These are phyloP conservation scores for Criorhina ranunculi DNA, from an alignment of 2,888 invertebrate genomes.

Conservation along the genomic window DNA sequence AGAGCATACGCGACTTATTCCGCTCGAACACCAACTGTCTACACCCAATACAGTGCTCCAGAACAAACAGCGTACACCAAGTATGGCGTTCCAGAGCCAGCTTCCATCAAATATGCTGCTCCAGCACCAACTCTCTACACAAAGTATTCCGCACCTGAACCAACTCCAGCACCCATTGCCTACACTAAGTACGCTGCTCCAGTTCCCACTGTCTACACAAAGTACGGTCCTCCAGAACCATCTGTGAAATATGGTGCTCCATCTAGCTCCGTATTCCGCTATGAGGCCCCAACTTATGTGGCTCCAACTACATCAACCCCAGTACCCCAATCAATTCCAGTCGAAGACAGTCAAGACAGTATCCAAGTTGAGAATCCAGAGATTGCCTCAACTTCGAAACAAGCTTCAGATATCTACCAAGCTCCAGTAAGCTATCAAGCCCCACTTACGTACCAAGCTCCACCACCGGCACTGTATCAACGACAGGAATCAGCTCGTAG, in stretches of 20 bases:
- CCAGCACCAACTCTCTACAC: conserved; percentile 59
- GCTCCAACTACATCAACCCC: background rate
- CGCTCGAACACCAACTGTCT: conserved; percentile 47
- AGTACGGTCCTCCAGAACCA: conserved; percentile 34
- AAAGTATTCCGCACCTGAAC: conserved; percentile 24
- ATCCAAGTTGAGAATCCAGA: conserved; percentile 22
- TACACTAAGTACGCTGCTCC: conserved; percentile 80
- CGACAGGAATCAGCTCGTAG: conserved; percentile 36
- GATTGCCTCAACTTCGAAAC: background rate
- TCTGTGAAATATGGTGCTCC: conserved; percentile 75
- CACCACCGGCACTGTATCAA: conserved; percentile 23
- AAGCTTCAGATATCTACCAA: conserved; percentile 4
- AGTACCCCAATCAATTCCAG: background rate
- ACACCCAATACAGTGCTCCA: conserved; percentile 52
- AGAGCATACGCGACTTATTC: conserved; percentile 72
- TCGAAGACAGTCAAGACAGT: conserved; percentile 40
- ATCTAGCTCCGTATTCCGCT: too few relatives aligned
- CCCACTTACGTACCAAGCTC: conserved; percentile 27
- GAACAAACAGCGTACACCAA: conserved; percentile 38
- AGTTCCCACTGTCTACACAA: conserved; percentile 13
- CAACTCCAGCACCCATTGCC: conserved; percentile 77
- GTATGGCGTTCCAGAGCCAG: conserved; percentile 38
- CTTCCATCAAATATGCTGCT: conserved; percentile 77
- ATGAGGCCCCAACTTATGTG: too few relatives aligned
- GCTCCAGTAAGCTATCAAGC: conserved; percentile 29